Evolutionary conservation across 2,888 invertebrate species (phyloP), one percentile per base, ranked within the genome.

Genomic region (Abscondita cerata): DNA sequence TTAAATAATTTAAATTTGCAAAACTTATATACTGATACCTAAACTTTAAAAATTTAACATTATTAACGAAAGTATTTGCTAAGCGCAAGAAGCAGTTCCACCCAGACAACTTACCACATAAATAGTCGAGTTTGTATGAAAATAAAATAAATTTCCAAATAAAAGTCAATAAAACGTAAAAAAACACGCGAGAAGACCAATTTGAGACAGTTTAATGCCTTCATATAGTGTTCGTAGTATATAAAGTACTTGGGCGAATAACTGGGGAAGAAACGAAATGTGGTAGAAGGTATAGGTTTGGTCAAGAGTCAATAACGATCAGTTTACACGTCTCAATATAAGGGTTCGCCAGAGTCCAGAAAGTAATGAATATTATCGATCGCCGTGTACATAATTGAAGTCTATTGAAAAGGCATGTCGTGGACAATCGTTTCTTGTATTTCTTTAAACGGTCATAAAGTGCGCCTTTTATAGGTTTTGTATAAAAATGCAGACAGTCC

Each of bases 291-390:
- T 73, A n/a, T n/a, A 73, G 74, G 75, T 74, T 69, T 70, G 71
- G 74, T 69, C 72, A 70, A 75, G 74, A 76, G 76, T 76, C 75
- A 76, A 77, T 76, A 76, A 76, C 73, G 76, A 76, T 74, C 76
- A 76, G 75, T 76, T 77, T 75, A 76, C 76, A 76, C 76, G 76
- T 76, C 74, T 76, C 76, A 73, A 73, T 76, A 75, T 75, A 77
- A 77, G 74, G 70, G 66, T 73, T 74, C 75, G 70, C 75, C 72
- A 64, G 74, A 74, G 74, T 72, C 73, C 71, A 70, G 72, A 72
- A 57, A 72, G 74, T 75, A 76, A 76, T 76, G 75, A 77, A 76
- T 75, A 70, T 68, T 72, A 76, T 76, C 72, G 76, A 76, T 75
- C 54, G 18, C n/a, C 38, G 31, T 34, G 33, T 57, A 25, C 40